Base-by-base conservation (phyloP, 37 sponge, comb jelly and placozoan genomes). In the Geodia barretti region DNA sequence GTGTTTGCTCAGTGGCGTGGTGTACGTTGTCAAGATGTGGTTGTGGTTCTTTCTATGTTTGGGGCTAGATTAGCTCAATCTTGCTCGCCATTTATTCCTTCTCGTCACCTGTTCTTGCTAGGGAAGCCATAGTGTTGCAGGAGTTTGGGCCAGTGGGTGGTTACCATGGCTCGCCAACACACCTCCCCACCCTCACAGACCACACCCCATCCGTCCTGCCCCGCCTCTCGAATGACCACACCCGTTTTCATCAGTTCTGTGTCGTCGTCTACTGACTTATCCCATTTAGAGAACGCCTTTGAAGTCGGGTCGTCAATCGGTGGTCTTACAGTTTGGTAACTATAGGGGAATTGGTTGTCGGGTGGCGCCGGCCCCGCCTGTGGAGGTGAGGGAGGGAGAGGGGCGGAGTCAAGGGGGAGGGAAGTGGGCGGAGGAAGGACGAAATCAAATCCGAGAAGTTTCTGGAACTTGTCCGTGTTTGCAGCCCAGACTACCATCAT, bases 101-200 rank as follows among this genome's bases (percentile, higher is more conserved):
- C 54, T 47, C 54, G 11, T 39, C 17, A 93, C 83, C 79, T 60
- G 41, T 73, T 76, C n/a, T 61, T 70, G 25, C 71, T 75, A 0
- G 39, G 21, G 61, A 62, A 78, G 47, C 76, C 81, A 58, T 68
- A 77, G 35, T 68, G 64, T 19, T 43, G 25, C 23, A 93, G 78
- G 8, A 93, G 76, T 34, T 35, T 62, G 14, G 93, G 93, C 93
- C 93, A 93, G 77, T 93, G 90, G 11, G 79, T 76, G 59, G 86
- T 89, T 26, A 85, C 86, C 93, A 93, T 93, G 38, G 82, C 69
- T 21, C 87, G 62, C 93, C 93, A 93, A 60, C 93, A 93, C 75
- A 68, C 58, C 7, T 81, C 82, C 1, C 75, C 83, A 72, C 47
- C 64, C 19, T 76, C 82, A 87, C 88, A 75, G 75, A 28, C 41